Conservation (phyloP, 1,140 invertebrate species). For the Achroia grisella region DNA sequence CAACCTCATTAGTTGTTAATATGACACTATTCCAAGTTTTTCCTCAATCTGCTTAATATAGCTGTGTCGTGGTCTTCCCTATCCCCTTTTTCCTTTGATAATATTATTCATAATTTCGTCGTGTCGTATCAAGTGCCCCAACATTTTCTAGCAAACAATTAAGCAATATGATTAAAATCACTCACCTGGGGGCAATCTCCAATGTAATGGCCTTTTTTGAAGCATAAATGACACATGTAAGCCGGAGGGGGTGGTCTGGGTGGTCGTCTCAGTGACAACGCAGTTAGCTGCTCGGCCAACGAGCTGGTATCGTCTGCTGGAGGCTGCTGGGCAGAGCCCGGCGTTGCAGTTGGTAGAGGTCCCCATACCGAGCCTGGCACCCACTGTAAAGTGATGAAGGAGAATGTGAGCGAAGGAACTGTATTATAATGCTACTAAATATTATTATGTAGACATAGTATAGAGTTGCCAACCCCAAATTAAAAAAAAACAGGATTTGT, state of each 20-base stretch:
- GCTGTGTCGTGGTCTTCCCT: too few relatives aligned
- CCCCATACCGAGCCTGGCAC: conserved; percentile 60
- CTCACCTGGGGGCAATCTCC: conserved; percentile 92
- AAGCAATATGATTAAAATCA: conserved; percentile 6
- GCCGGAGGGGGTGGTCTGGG: conserved; percentile 78
- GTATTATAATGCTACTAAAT: too few relatives aligned
- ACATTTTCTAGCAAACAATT: too few relatives aligned
- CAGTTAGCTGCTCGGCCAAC: conserved; percentile 44
- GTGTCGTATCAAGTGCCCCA: too few relatives aligned
- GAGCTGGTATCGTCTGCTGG: conserved; percentile 44
- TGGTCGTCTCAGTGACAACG: conserved; percentile 42
- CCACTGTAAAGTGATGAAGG: conserved; percentile 40
- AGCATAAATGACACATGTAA: conserved; percentile 93
- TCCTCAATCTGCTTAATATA: too few relatives aligned
- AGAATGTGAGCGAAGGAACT: conserved; percentile 1
- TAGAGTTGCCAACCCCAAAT: too few relatives aligned
- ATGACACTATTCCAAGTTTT: too few relatives aligned
- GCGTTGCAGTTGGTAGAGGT: conserved; percentile 47
- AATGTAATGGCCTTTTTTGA: conserved; percentile 94
- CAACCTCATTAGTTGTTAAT: too few relatives aligned
- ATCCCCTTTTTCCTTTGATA: too few relatives aligned
- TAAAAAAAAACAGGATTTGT: too few relatives aligned
- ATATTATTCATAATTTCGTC: too few relatives aligned
- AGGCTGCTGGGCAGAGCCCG: conserved; percentile 29
- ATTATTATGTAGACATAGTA: too few relatives aligned